phyloP scores from a whole-genome alignment of 1,140 invertebrate genomes.

The Anoplolepis gracilipes region DNA sequence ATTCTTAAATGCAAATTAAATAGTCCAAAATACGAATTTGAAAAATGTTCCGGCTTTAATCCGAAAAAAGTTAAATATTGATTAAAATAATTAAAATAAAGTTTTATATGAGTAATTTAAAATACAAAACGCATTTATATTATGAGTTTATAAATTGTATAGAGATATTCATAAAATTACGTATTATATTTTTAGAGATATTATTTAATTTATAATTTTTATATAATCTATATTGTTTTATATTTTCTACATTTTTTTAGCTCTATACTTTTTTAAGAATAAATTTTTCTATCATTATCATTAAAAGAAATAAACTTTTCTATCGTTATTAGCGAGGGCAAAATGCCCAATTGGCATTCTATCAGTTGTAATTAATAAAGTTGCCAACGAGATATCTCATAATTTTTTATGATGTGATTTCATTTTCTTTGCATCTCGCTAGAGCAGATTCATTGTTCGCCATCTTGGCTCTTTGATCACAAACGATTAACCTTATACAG shows the following conservation, averaged over 20 bases:
- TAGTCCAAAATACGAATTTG: constrained; percentile 26
- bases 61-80: constrained; percentile 13
- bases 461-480: constrained; percentile 61
- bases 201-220: constrained; percentile 7
- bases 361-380: constrained; percentile 21
- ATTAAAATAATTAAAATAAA: not conserved
- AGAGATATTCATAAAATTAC: not conserved
- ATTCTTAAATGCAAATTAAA: constrained; percentile 26
- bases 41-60: constrained; percentile 39
- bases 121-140: not conserved
- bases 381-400: not conserved
- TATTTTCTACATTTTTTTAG: not conserved
- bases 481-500: constrained; percentile 74
- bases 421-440: not conserved
- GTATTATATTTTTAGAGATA: not conserved
- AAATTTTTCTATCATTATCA: not conserved
- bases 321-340: not conserved
- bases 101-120: not conserved
- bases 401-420: not conserved
- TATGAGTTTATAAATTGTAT: not conserved
- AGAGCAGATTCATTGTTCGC: not conserved
- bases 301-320: not conserved
- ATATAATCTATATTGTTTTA: not conserved
- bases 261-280: not conserved
- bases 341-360: constrained; percentile 1